A percentile compares a stretch with the other conserved stretches of the same genome.
Evolutionary conservation across 2,113 vertebrate genomes (phyloP).

Genomic region (Tiliqua scincoides): DNA sequence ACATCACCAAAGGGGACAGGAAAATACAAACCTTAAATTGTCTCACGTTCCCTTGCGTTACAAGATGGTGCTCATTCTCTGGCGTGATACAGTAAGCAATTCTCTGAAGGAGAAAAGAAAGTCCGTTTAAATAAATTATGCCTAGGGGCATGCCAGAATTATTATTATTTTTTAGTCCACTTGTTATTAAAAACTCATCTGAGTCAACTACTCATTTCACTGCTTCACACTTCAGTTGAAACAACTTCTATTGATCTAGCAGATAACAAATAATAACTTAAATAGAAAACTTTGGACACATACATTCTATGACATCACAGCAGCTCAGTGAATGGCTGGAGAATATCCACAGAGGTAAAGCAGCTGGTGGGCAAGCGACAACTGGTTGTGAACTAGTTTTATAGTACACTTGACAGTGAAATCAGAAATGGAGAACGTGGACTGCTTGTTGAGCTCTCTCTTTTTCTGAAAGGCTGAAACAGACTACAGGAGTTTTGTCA

Average conservation of each 20-base stretch:
- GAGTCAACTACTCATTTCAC: neutral
- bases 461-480: neutral
- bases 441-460: too few relatives aligned
- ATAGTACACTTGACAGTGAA: neutral
- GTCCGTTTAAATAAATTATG: constrained; percentile 12
- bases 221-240: neutral
- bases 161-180: too few relatives aligned
- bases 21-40: constrained; percentile 88
- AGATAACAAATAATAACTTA: neutral
- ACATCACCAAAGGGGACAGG: neutral
- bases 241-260: neutral
- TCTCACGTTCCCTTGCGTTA: constrained; percentile 88
- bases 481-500: neutral
- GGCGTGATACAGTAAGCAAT: constrained; percentile 96
- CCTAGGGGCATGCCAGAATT: too few relatives aligned
- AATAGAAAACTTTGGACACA: neutral
- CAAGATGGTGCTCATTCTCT: constrained; percentile 92
- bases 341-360: too few relatives aligned
- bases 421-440: neutral
- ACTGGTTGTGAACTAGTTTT: neutral
- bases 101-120: constrained; percentile 77
- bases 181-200: neutral
- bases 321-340: neutral
- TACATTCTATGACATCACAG: neutral
- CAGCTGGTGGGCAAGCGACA: neutral